Conservation (phyloP, 2,113 vertebrate genomes). For the Ahaetulla prasina region DNA sequence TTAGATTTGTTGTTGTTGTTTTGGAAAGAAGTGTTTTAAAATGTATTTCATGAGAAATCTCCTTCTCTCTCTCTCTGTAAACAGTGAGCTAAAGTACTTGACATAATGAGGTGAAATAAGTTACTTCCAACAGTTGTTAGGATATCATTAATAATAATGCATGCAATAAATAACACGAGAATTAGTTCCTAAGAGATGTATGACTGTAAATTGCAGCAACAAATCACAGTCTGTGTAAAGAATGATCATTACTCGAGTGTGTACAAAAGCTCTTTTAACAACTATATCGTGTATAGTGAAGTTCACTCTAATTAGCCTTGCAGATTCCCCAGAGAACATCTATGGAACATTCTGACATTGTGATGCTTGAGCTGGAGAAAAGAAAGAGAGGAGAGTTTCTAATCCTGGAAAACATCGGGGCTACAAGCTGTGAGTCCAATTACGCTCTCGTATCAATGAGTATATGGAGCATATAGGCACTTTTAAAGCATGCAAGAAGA, state of each 20-base stretch:
- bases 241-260: conserved; percentile 81
- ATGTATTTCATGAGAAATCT: conserved; percentile 50
- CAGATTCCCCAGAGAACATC: conserved; percentile 83
- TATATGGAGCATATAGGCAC: conserved; percentile 51
- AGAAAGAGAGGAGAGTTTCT: conserved; percentile 55
- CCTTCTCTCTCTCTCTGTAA: conserved; percentile 48
- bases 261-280: conserved; percentile 82
- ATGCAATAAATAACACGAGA: conserved; percentile 91
- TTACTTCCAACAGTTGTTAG: conserved; percentile 74
- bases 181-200: conserved; percentile 88
- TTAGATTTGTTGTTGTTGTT: neutral
- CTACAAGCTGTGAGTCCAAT: conserved; percentile 54
- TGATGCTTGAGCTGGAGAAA: conserved; percentile 61
- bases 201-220: conserved; percentile 87
- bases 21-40: conserved; percentile 9
- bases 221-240: conserved; percentile 83
- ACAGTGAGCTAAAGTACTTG: conserved; percentile 58
- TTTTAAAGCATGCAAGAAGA: conserved; percentile 62
- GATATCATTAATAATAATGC: conserved; percentile 94
- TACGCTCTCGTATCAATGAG: conserved; percentile 59
- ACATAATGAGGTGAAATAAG: conserved; percentile 73
- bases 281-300: conserved; percentile 81
- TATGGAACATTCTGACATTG: conserved; percentile 72
- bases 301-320: conserved; percentile 99
- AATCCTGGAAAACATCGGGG: conserved; percentile 54